Evolutionary conservation across 1,140 invertebrate genomes (phyloP).

Genomic region (Leptoteleia sp.): DNA sequence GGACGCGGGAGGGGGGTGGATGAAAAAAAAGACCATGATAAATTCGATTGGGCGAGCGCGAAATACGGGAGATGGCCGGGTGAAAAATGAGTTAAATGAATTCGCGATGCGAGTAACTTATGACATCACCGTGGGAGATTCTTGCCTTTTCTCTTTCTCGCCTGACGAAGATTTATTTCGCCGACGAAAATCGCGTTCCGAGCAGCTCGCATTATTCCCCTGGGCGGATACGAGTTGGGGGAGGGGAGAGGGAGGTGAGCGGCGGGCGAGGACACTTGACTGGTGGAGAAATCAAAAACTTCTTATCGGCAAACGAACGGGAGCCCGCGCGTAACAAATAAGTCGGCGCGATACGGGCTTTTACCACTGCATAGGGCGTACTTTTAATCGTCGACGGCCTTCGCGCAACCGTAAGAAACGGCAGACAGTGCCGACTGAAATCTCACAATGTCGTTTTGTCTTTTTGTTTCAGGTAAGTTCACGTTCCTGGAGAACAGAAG

Average conservation of each 20-base stretch:
- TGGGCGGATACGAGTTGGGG: neutral
- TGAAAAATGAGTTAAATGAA: constrained; percentile 47
- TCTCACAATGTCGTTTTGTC: constrained; percentile 57
- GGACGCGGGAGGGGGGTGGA: too few relatives aligned
- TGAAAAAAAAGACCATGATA: constrained; percentile 9
- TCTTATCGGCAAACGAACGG: constrained; percentile 32
- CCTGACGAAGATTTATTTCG: constrained; percentile 19
- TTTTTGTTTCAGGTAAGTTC: constrained; percentile 66
- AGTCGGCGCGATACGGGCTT: constrained; percentile 34
- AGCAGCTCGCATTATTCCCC: constrained; percentile 1
- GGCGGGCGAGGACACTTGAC: neutral
- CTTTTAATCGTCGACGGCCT: constrained; percentile 51
- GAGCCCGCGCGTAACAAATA: constrained; percentile 17
- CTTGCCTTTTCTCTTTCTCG: neutral
- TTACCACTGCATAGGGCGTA: constrained; percentile 46
- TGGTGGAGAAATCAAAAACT: constrained; percentile 26
- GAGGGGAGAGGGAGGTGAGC: too few relatives aligned
- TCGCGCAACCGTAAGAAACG: constrained; percentile 44
- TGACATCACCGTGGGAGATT: too few relatives aligned
- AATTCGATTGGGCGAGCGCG: constrained; percentile 35
- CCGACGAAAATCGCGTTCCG: constrained; percentile 6
- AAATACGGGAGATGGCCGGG: constrained; percentile 32
- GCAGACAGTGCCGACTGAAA: constrained; percentile 30
- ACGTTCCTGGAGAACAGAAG: constrained; percentile 61
- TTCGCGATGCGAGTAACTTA: constrained; percentile 34